Percentiles rank a stretch among this genome's conserved stretches.
These are phyloP conservation scores for Notarius lentiginosus DNA, from an alignment of 2,113 vertebrate species.

Conservation along the genomic window DNA sequence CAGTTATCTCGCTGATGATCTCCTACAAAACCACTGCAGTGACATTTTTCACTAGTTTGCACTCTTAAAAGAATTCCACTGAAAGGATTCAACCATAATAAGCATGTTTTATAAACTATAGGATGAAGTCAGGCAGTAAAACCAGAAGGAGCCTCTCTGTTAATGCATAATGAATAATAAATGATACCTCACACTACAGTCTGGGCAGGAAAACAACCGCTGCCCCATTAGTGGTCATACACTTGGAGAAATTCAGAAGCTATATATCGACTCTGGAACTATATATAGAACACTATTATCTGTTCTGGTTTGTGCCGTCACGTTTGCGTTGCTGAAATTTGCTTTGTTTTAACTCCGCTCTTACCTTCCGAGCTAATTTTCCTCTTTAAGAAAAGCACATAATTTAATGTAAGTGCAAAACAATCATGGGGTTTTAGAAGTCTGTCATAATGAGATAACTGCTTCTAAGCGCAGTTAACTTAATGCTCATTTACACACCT, in stretches of 20 bases:
- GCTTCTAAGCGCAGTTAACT: not conserved
- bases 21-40: not conserved
- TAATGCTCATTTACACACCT: not conserved
- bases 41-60: not conserved
- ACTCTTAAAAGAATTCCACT: not conserved
- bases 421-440: not conserved
- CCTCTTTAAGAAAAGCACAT: not conserved
- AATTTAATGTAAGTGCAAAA: not conserved
- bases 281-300: not conserved
- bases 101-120: not conserved
- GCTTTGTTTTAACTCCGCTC: not conserved
- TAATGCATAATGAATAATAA: conserved; percentile 15
- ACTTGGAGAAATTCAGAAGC: conserved; percentile 3
- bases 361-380: not conserved
- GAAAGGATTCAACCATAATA: not conserved
- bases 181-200: conserved; percentile 13
- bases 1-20: not conserved
- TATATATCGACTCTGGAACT: not conserved
- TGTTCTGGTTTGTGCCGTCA: not conserved
- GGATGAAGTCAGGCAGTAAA: not conserved
- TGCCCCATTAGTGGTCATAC: conserved; percentile 23
- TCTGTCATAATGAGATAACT: not conserved
- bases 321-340: not conserved
- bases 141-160: conserved; percentile 3
- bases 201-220: conserved; percentile 15